A percentile compares a stretch with the other conserved stretches of the same genome.
phyloP scores from a whole-genome alignment of 2,888 invertebrate genomes.

The Ditylenchus weischeri region DNA sequence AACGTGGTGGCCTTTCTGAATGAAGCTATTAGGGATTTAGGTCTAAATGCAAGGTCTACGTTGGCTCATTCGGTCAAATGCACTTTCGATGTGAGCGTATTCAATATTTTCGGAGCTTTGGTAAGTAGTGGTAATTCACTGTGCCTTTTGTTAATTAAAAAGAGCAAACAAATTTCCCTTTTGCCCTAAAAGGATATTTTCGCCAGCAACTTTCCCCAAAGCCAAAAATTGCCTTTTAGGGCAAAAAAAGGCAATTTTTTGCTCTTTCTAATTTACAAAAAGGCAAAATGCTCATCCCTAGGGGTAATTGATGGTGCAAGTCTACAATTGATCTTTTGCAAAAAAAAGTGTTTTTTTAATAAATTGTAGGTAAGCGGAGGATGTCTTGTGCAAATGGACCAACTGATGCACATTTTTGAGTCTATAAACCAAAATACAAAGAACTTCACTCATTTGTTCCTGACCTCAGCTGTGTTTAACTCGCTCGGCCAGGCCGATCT shows the following conservation, averaged over 20 bases:
- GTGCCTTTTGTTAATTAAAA: too few species aligned
- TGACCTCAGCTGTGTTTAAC: slow-evolving; percentile 52
- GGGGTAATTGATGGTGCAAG: too few species aligned
- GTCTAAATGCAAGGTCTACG: slow-evolving; percentile 28
- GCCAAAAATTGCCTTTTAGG: too few species aligned
- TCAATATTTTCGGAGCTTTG: slow-evolving; percentile 48
- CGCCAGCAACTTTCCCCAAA: too few species aligned
- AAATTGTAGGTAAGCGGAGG: slow-evolving; percentile 28
- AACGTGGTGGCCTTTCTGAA: slow-evolving; percentile 41
- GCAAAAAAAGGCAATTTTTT: too few species aligned
- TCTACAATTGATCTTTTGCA: too few species aligned
- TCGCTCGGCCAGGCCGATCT: slow-evolving; percentile 32
- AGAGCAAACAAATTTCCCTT: too few species aligned
- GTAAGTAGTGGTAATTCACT: not conserved
- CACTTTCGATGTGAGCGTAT: slow-evolving; percentile 49
- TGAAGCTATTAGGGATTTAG: slow-evolving; percentile 37
- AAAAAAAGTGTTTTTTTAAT: too few species aligned
- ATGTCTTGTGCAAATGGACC: slow-evolving; percentile 23
- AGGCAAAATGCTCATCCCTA: too few species aligned
- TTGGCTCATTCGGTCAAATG: slow-evolving; percentile 47
- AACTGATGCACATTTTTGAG: slow-evolving; percentile 24
- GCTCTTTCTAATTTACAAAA: too few species aligned
- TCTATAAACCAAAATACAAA: not conserved
- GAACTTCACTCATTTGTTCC: slow-evolving; percentile 35
- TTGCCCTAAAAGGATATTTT: too few species aligned